Evolutionary conservation across 2,797 vertebrate species (phyloP).

Genomic region (Serranus cabrilla): DNA sequence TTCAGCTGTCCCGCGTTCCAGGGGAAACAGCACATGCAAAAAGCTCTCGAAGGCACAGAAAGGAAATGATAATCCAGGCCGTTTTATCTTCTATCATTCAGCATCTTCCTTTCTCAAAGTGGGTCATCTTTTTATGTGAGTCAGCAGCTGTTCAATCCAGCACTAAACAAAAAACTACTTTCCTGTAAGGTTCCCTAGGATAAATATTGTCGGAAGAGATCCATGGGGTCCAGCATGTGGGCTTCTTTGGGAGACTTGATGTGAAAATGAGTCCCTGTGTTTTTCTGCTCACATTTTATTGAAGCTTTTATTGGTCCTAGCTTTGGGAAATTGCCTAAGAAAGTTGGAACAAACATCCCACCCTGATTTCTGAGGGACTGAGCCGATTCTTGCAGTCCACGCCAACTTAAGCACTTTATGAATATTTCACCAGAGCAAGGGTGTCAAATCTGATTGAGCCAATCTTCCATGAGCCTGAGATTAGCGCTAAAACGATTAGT

Average conservation of each 20-base stretch:
- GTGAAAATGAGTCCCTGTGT: slow-evolving; percentile 12
- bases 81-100: slow-evolving; percentile 12
- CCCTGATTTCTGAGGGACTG: not conserved
- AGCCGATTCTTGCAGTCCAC: not conserved
- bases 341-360: slow-evolving; percentile 11
- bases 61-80: slow-evolving; percentile 4
- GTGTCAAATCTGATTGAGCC: slow-evolving; percentile 21
- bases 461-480: not conserved
- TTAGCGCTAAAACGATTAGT: not conserved
- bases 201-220: slow-evolving; percentile 34
- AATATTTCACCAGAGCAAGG: slow-evolving; percentile 14
- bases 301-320: slow-evolving; percentile 9
- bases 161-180: slow-evolving; percentile 22
- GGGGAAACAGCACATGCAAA: slow-evolving; percentile 27
- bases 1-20: slow-evolving; percentile 26
- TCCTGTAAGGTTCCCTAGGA: slow-evolving; percentile 19
- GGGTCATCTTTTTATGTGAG: slow-evolving; percentile 34
- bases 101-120: slow-evolving; percentile 32
- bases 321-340: slow-evolving; percentile 1
- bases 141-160: slow-evolving; percentile 22
- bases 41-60: slow-evolving; percentile 10
- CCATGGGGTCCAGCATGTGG: slow-evolving; percentile 8
- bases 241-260: slow-evolving; percentile 18
- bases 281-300: slow-evolving; percentile 7
- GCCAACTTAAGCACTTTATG: slow-evolving; percentile 2